Conservation (phyloP, 2,888 invertebrate species). For the Tholera decimalis region DNA sequence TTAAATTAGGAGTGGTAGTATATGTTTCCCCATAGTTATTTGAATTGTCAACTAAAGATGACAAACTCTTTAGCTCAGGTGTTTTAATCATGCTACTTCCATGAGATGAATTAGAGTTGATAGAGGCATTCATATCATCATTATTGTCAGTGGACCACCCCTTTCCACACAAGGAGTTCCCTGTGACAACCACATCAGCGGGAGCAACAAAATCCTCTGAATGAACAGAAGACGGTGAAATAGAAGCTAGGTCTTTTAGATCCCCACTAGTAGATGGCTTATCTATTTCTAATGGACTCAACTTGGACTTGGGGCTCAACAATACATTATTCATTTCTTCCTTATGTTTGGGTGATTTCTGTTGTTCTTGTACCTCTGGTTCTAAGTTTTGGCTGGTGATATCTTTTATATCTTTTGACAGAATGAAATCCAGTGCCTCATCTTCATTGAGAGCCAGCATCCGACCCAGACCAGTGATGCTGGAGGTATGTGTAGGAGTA, state of each 20-base stretch:
- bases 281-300: conserved; percentile 70
- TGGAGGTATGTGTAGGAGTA: conserved; percentile 80
- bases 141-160: conserved; percentile 93
- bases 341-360: conserved; percentile 23
- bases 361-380: conserved; percentile 53
- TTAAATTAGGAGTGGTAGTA: conserved; percentile 87
- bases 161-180: conserved; percentile 93
- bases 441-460: conserved; percentile 93
- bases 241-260: conserved; percentile 67
- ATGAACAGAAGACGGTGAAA: conserved; percentile 80
- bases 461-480: conserved; percentile 85
- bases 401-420: conserved; percentile 88
- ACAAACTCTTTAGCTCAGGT: conserved; percentile 87
- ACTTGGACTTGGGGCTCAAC: conserved; percentile 20
- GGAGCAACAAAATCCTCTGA: conserved; percentile 81
- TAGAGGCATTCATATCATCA: conserved; percentile 89
- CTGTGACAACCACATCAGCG: conserved; percentile 84
- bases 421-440: conserved; percentile 94
- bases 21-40: conserved; percentile 79
- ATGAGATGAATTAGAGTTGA: conserved; percentile 89
- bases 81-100: conserved; percentile 89
- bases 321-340: conserved; percentile 31
- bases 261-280: conserved; percentile 82
- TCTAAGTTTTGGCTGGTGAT: conserved; percentile 64
- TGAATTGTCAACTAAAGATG: conserved; percentile 84